Conservation (phyloP, 2,888 invertebrate genomes). For the Thelaira solivaga region DNA sequence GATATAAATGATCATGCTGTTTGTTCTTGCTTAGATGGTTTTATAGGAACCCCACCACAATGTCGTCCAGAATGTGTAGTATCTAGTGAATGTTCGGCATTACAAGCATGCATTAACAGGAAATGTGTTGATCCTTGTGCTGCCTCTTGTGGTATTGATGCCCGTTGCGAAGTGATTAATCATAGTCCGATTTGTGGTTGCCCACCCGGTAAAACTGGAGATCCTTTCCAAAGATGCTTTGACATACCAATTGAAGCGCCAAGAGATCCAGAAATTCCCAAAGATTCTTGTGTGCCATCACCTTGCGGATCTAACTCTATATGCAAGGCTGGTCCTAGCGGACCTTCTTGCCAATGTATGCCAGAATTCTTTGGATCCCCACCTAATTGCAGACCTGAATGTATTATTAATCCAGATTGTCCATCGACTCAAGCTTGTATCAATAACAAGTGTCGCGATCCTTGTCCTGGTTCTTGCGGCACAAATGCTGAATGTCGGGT, state of each 20-base stretch:
- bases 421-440: constrained; percentile 87
- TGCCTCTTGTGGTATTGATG: constrained; percentile 84
- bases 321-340: constrained; percentile 82
- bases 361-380: constrained; percentile 87
- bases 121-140: constrained; percentile 86
- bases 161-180: constrained; percentile 84
- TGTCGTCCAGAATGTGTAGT: constrained; percentile 84
- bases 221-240: constrained; percentile 87
- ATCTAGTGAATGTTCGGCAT: constrained; percentile 81
- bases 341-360: constrained; percentile 87
- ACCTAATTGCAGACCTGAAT: constrained; percentile 89
- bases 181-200: constrained; percentile 86
- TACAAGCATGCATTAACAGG: constrained; percentile 82
- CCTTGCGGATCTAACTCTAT: constrained; percentile 90
- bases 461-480: constrained; percentile 90
- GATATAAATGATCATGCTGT: constrained; percentile 80
- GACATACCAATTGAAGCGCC: constrained; percentile 78
- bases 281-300: constrained; percentile 84
- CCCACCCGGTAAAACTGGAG: constrained; percentile 82
- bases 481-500: constrained; percentile 87
- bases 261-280: constrained; percentile 70
- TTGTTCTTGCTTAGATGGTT: constrained; percentile 84
- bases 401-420: constrained; percentile 89
- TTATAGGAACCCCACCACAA: constrained; percentile 82
- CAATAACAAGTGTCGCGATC: constrained; percentile 88